These are phyloP conservation scores for Unio delphinus DNA, from an alignment of 2,888 invertebrate genomes.

Conservation along the genomic window DNA sequence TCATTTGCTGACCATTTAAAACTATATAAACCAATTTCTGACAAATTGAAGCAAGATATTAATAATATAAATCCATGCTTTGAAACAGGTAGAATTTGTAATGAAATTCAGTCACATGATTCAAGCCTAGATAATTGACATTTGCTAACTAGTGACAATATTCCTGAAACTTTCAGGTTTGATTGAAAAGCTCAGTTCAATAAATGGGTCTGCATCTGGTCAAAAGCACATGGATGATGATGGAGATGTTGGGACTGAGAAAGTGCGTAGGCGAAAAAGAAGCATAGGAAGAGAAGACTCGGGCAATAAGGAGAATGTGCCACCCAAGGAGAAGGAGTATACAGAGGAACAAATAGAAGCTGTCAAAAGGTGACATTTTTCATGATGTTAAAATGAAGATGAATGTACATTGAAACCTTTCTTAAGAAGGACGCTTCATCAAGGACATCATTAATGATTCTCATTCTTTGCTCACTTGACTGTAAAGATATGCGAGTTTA, in stretches of 20 bases:
- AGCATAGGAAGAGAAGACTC: constrained; percentile 26
- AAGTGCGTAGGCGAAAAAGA: constrained; percentile 36
- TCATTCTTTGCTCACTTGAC: no score
- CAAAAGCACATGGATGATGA: constrained; percentile 10
- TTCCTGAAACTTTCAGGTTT: constrained; percentile 33
- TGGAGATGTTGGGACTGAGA: constrained; percentile 21
- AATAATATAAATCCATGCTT: no score
- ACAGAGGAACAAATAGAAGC: constrained; percentile 84
- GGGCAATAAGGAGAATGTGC: constrained; percentile 26
- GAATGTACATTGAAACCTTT: neutral
- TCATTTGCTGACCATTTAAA: no score
- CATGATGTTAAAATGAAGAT: neutral
- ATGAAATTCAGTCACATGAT: neutral
- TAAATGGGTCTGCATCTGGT: constrained; percentile 25
- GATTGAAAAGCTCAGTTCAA: constrained; percentile 29
- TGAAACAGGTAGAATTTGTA: neutral
- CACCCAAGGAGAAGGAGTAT: constrained; percentile 75
- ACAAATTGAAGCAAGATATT: no score
- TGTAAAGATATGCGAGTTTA: no score
- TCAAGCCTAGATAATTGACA: neutral
- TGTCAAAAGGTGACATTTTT: constrained; percentile 74
- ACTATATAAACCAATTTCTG: no score
- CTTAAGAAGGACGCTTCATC: no score
- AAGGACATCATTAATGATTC: no score
- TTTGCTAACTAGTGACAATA: neutral